A percentile compares a stretch with the other conserved stretches of the same genome.
Evolutionary conservation across 2,797 vertebrate genomes (phyloP).

Genomic region (Hippopotamyrus pictus): DNA sequence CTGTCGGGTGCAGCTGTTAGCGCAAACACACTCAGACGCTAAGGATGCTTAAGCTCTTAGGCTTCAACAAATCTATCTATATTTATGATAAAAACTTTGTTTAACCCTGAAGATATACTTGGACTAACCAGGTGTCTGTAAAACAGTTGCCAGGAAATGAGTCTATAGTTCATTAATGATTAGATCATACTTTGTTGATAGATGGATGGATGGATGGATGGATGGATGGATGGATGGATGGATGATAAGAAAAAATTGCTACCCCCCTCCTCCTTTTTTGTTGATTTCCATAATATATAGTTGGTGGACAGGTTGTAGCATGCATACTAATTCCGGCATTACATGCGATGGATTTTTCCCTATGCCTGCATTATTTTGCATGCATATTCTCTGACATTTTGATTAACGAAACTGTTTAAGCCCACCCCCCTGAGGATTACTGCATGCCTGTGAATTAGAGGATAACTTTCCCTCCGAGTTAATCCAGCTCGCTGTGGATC

Average conservation of each 20-base stretch:
- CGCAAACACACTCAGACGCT: background rate
- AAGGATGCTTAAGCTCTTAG: background rate
- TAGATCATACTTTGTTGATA: background rate
- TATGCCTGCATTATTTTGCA: conserved; percentile 50
- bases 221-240: background rate
- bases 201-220: background rate
- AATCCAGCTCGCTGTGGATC: background rate
- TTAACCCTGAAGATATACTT: background rate
- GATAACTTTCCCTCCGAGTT: conserved; percentile 59
- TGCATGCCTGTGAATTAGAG: conserved; percentile 62
- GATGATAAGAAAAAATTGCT: background rate
- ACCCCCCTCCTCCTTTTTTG: background rate
- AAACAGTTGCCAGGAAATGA: background rate
- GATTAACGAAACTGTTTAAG: conserved; percentile 63
- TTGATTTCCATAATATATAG: conserved; percentile 38
- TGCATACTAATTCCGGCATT: conserved; percentile 59
- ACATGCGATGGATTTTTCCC: conserved; percentile 48
- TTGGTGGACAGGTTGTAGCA: conserved; percentile 35
- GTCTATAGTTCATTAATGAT: background rate
- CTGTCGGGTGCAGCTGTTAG: background rate
- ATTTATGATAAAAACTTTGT: background rate
- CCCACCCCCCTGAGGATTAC: conserved; percentile 58
- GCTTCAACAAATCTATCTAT: background rate
- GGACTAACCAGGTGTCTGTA: background rate
- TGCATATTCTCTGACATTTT: conserved; percentile 45